Evolutionary conservation across 1,140 invertebrate genomes (phyloP).

Genomic region (Thaumetopoea pityocampa): DNA sequence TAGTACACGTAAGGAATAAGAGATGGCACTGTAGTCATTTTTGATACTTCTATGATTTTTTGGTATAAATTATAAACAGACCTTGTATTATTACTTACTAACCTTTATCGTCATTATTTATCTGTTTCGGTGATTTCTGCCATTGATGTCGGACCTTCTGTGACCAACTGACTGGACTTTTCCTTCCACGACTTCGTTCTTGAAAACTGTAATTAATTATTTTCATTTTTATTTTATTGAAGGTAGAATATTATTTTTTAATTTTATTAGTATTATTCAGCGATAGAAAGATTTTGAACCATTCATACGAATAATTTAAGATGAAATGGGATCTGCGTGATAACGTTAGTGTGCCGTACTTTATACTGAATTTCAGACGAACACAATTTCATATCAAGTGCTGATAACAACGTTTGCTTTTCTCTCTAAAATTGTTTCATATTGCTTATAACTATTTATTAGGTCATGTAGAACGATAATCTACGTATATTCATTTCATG

Average conservation of each 20-base stretch:
- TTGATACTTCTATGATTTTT: neutral
- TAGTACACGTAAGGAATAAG: neutral
- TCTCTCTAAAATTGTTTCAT: slow-evolving; percentile 35
- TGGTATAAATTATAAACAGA: neutral
- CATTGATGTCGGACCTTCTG: slow-evolving; percentile 72
- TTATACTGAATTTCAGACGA: slow-evolving; percentile 25
- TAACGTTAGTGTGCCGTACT: slow-evolving; percentile 18
- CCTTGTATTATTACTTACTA: slow-evolving; percentile 12
- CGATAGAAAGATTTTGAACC: too few species aligned
- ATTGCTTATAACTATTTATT: slow-evolving; percentile 28
- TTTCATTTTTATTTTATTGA: slow-evolving; percentile 29
- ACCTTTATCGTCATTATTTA: slow-evolving; percentile 51
- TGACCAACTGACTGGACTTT: slow-evolving; percentile 70
- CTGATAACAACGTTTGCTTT: slow-evolving; percentile 53
- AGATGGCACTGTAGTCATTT: slow-evolving; percentile 46
- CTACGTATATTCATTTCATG: too few species aligned
- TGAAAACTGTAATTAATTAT: slow-evolving; percentile 50
- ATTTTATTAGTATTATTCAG: too few species aligned
- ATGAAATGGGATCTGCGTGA: slow-evolving; percentile 2
- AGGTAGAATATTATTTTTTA: too few species aligned
- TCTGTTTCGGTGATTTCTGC: slow-evolving; percentile 65
- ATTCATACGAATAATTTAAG: slow-evolving; percentile 11
- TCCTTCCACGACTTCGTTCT: slow-evolving; percentile 59
- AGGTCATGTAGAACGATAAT: slow-evolving; percentile 22
- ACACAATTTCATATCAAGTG: slow-evolving; percentile 29